Base-by-base conservation (phyloP, 2,113 vertebrate species). In the Takifugu flavidus region DNA sequence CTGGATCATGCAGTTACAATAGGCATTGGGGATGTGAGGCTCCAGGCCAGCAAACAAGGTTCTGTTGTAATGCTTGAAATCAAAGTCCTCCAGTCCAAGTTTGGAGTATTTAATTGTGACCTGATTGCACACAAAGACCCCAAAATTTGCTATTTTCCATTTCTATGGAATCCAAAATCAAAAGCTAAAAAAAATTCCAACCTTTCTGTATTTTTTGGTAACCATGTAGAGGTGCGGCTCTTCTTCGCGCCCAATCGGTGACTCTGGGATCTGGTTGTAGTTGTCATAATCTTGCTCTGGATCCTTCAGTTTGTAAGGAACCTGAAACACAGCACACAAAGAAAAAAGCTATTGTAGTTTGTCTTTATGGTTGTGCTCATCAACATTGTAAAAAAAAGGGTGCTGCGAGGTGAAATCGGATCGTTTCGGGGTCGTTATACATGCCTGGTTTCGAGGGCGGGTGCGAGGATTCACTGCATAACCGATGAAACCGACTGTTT, bases 1-100 rank as follows among this genome's bases (percentile, higher is more conserved):
- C 92, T 99, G 97, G 66, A 99, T 96, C 96, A 98, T 99, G 87
- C 96, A 98, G 90, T 99, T 99, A 78, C 97, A 99, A 91, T 99
- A 99, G 28, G 97, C 96, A 0, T 99, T 99, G 71, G 97, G 97
- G 71, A 99, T 99, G 72, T 99, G 97, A n/a, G 97, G 96, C 82
- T 99, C 97, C 82, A 99, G 83, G 1, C 97, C 97, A 0, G 96
- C 97, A 73, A 99, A 99, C 70, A 99, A 77, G 0, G 97, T 99
- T 87, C 94, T 96, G 88, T 99, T 99, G 89, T 98, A 99, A 85
- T 99, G 97, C 82, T 99, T 99, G 81, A 99, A 99, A 86, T 99
- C 96, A 84, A 99, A 99, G 72, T 98, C 95, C 68, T 99, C 97
- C 51, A 99, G 84, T 12, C 97, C 97, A 51, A 99, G 89, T 83